Base-by-base conservation (phyloP, 1,140 invertebrate genomes). In the Eriosoma lanigerum region DNA sequence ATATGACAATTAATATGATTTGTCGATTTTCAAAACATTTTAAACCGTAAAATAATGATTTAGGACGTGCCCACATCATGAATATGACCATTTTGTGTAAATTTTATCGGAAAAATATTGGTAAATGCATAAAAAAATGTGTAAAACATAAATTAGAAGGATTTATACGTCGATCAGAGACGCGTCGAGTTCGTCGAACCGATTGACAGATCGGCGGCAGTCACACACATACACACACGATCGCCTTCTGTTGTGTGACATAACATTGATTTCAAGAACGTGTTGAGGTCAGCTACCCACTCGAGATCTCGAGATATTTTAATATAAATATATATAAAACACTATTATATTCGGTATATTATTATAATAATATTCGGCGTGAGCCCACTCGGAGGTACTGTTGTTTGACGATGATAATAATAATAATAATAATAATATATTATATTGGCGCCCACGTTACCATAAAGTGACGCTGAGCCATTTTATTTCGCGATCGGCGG, bases 281-380 rank as follows among this genome's bases (percentile, higher is more conserved):
- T 78, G 75, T 78, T 78, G 56, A 78, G 75, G 75, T 78, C 75
- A 78, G 54, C 54, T 56, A 48, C 75, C 75, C 75, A 78, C 75
- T 60, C 26, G 44, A 13, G 17, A 17, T 17, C n/a, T n/a, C 32
- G 54, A 21, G n/a, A n/a, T 76, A 32, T 29, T 1, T 24, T 15
- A 17, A 50, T 70, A n/a, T 68, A 6, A 44, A 24, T 24, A 24
- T 24, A 48, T 70, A 12, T 15, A 2, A 29, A 29, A 24, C 12
- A 46, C 19, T 6, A 68, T 38, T 9, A 13, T 5, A n/a, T 48
- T 21, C 17, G 38, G n/a, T 48, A 48, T 52, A 38, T 72, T 50
- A 32, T 73, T 52, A 12, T 50, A 32, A 52, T 38, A 54, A 54
- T 58, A 76, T 58, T 73, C 26, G 54, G 32, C 1, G 52, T 3